Percentiles rank a stretch among this genome's conserved stretches.
Conservation (phyloP, 2,797 vertebrate genomes). For the Capromys pilorides region DNA sequence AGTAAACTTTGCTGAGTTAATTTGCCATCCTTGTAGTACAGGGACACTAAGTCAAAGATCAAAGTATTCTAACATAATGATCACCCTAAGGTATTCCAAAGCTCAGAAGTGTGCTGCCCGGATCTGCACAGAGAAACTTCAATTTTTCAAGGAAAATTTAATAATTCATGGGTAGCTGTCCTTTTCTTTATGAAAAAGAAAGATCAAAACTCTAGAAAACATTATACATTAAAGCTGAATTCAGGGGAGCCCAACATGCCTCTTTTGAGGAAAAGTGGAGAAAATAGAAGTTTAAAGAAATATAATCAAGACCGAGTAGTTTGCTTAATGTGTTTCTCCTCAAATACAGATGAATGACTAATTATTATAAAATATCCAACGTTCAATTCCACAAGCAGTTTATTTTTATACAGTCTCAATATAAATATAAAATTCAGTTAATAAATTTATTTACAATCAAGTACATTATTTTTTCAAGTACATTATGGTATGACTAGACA, state of each 20-base stretch:
- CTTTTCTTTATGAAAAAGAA: conserved; percentile 31
- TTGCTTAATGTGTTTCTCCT: not conserved
- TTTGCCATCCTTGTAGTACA: not conserved
- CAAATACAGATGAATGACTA: not conserved
- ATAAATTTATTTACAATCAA: not conserved
- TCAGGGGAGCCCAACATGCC: not conserved
- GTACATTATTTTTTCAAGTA: not conserved
- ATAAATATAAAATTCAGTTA: not conserved
- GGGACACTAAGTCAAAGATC: not conserved
- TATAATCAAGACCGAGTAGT: not conserved
- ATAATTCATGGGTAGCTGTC: conserved; percentile 29
- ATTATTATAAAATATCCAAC: not conserved
- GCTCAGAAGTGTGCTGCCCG: not conserved
- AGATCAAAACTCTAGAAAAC: conserved; percentile 44
- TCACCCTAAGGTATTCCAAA: not conserved
- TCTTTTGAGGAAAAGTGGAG: not conserved
- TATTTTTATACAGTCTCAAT: not conserved
- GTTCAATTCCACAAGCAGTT: not conserved
- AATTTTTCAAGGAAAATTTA: conserved; percentile 52
- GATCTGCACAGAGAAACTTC: not conserved
- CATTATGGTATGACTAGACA: not conserved
- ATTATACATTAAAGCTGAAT: conserved; percentile 33
- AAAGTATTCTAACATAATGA: not conserved
- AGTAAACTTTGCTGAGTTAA: not conserved
- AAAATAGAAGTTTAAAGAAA: not conserved